Base-by-base conservation (phyloP, 2,113 vertebrate species). In the Ivindomyrus marchei region DNA sequence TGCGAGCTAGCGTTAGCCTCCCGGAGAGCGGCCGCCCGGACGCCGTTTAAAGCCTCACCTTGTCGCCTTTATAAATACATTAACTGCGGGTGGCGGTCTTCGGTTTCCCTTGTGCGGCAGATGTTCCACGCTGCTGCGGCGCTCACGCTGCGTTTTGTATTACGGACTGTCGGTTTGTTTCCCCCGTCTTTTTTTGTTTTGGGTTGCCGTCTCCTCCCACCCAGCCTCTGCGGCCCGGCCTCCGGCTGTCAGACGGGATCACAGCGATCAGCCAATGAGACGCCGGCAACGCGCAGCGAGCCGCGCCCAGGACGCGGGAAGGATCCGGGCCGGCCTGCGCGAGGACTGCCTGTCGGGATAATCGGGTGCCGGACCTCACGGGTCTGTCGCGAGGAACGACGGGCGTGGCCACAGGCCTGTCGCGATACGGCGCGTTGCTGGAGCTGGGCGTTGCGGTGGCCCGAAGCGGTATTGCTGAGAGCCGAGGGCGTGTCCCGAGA, bases 171-270 rank as follows among this genome's bases (percentile, higher is more conserved):
- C 24, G 27, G 88, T 42, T 80, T 83, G 24, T 13, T 58, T 77
- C 88, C 19, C 19, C 88, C 89, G 42, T 62, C 84, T 70, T 91
- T 86, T 91, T 93, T 92, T 62, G 91, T 91, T 90, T 88, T 89
- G 84, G 90, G 91, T 92, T 92, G 90, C 94, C 92, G 90, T 85
- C 92, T 77, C 90, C 92, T 90, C 91, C 91, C 93, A 77, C 91
- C 89, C 91, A 89, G 92, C 92, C 92, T 93, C 90, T 52, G 5
- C 92, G 91, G 49, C 93, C 94, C 95, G 56, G 91, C 91, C 91
- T 49, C 94, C 95, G 93, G 95, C 94, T 95, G 95, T 96, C 96
- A 96, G 93, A 94, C 74, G 92, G 89, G 90, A 90, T 90, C 83
- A 87, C 90, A 87, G 90, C 80, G 87, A 90, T 74, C 86, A 19